Base-by-base conservation (phyloP, 1,140 invertebrate species). In the Pectinophora gossypiella region DNA sequence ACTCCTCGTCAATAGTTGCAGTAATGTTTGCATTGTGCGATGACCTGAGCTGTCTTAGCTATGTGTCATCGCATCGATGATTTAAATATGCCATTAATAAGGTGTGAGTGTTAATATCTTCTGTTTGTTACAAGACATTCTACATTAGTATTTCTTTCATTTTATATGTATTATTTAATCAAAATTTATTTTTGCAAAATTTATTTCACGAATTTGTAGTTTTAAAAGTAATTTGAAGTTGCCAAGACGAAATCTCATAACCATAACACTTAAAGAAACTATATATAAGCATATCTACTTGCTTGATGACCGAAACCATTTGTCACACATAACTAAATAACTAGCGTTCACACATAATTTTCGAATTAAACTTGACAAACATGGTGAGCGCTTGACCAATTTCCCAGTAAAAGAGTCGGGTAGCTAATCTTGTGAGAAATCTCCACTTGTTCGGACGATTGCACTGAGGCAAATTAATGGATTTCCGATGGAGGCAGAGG, bases 1-100 rank as follows among this genome's bases (percentile, higher is more conserved):
- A 68, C 63, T 59, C 46, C 59, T 45, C 48, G 54, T 62, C 56
- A 55, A 62, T 45, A 40, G 48, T 61, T 64, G 60, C 64, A 68
- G 56, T 32, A 32, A 32, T 40, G 36, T 40, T 40, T 40, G 36
- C 36, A 40, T 40, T 40, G 16, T 40, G n/a, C 16, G 36, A 16
- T 40, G 36, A 15, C 15, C 15, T 18, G 36, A 13, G 36, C 15
- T 15, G 16, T 3, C n/a, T 2, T 32, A 1, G 27, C 2, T 32
- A 40, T 27, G 23, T 27, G 23, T 27, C 23, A 27, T 27, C 23
- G 23, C 12, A 27, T 9, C 27, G 27, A 32, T 32, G 27, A 32
- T 32, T 32, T 3, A 32, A 9, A 32, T 32, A 32, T 12, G 27
- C n/a, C 1, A 32, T n/a, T n/a, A n/a, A n/a, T n/a, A n/a, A n/a